Conservation (phyloP, 2,113 vertebrate genomes). For the Candoia aspera region DNA sequence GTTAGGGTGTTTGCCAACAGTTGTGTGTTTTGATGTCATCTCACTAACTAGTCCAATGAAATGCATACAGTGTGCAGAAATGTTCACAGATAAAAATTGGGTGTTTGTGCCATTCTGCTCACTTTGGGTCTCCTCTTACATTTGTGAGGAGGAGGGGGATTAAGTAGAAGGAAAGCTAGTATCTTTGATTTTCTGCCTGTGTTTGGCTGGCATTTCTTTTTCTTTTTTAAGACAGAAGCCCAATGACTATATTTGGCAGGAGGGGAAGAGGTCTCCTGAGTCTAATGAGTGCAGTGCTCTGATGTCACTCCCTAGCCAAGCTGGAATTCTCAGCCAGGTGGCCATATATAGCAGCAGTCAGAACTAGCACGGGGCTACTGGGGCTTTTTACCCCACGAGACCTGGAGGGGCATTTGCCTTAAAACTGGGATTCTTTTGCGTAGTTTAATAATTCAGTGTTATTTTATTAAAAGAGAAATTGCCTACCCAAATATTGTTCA, state of each 20-base stretch:
- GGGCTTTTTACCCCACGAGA: not conserved
- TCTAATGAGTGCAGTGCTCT: conserved; percentile 41
- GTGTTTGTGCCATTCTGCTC: not conserved
- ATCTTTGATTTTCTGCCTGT: conserved; percentile 7
- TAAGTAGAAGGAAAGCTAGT: not conserved
- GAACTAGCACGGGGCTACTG: not conserved
- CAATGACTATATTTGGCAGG: conserved; percentile 59
- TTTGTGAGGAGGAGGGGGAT: not conserved
- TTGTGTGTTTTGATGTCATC: not conserved
- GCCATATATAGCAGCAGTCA: conserved; percentile 66
- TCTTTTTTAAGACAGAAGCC: not conserved
- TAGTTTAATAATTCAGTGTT: conserved; percentile 9
- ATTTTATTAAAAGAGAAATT: not conserved
- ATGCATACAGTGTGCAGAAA: not conserved
- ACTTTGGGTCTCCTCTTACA: not conserved
- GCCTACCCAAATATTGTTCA: not conserved
- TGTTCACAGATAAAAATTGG: not conserved
- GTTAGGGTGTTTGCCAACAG: not conserved
- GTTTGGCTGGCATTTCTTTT: not conserved
- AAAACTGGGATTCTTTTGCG: conserved; percentile 16
- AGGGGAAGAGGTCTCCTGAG: conserved; percentile 38
- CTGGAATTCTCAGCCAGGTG: conserved; percentile 36
- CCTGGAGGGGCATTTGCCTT: not conserved
- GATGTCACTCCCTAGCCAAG: conserved; percentile 17
- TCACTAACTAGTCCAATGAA: not conserved